Evolutionary conservation across 2,888 invertebrate species (phyloP).

Genomic region (Athrips mouffetella): DNA sequence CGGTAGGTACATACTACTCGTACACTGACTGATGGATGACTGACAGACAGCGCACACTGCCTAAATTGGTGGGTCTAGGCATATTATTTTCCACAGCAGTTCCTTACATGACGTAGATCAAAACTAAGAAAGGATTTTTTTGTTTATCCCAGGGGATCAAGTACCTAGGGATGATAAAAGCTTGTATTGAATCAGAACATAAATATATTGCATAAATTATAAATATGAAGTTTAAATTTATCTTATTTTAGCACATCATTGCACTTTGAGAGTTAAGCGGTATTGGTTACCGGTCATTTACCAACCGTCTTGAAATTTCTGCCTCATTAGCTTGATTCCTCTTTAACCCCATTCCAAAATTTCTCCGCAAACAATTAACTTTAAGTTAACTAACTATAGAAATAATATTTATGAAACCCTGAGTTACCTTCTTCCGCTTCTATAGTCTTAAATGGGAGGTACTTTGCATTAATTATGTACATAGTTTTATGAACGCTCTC

Average conservation of each 20-base stretch:
- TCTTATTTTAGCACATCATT: neutral
- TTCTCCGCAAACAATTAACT: slow-evolving; percentile 10
- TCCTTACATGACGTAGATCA: too few species aligned
- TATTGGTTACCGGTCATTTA: slow-evolving; percentile 17
- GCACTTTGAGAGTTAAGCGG: neutral
- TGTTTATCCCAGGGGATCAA: too few species aligned
- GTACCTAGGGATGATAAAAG: too few species aligned
- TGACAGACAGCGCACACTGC: too few species aligned
- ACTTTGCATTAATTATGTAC: slow-evolving; percentile 10
- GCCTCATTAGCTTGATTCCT: slow-evolving; percentile 20
- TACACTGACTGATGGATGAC: too few species aligned
- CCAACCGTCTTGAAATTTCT: slow-evolving; percentile 23
- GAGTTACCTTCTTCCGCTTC: neutral
- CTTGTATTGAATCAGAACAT: too few species aligned
- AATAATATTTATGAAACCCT: slow-evolving; percentile 8
- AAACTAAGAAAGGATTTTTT: too few species aligned
- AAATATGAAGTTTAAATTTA: neutral
- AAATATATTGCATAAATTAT: too few species aligned
- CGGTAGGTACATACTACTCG: too few species aligned
- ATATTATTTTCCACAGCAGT: too few species aligned
- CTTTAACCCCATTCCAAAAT: neutral
- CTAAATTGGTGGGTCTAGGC: too few species aligned
- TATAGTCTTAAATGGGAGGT: neutral
- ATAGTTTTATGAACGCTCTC: slow-evolving; percentile 2
- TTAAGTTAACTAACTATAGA: neutral